These are phyloP conservation scores for Apodemus speciosus DNA, from an alignment of 2,113 vertebrate species.

Conservation along the genomic window DNA sequence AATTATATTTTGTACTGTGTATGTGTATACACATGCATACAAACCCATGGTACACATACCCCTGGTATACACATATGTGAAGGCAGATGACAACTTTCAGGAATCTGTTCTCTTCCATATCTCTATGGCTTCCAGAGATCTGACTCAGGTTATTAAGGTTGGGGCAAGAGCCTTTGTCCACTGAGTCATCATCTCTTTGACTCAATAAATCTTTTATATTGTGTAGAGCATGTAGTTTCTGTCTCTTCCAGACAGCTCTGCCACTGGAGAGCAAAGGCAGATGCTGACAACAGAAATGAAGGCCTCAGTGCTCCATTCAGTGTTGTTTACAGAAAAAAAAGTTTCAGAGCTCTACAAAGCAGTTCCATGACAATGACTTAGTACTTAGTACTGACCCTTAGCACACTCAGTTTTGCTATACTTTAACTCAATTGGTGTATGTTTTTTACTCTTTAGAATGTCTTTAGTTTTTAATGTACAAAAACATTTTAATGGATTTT, in stretches of 20 bases:
- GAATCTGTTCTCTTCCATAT: neutral
- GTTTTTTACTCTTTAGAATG: conserved; percentile 28
- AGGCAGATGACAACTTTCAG: neutral
- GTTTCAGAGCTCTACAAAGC: conserved; percentile 1
- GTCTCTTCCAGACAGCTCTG: neutral
- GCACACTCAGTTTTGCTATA: conserved; percentile 22
- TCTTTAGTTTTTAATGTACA: conserved; percentile 54
- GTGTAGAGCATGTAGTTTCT: neutral
- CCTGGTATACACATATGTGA: neutral
- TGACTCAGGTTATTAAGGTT: neutral
- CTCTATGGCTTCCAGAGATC: neutral
- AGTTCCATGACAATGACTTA: conserved; percentile 31
- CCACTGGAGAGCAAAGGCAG: conserved; percentile 7
- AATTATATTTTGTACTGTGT: neutral
- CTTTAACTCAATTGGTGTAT: conserved; percentile 43
- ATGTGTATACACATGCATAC: neutral
- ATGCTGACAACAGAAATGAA: conserved; percentile 9
- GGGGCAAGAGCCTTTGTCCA: neutral
- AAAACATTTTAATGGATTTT: conserved; percentile 26
- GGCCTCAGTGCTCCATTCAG: neutral
- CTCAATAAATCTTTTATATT: conserved; percentile 35
- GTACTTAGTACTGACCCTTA: conserved; percentile 21
- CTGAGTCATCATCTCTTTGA: neutral
- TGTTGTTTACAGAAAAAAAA: neutral
- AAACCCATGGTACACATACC: too few relatives aligned